Evolutionary conservation across 2,797 vertebrate genomes (phyloP), one percentile per base, ranked within the genome.

Genomic region (Manis javanica): DNA sequence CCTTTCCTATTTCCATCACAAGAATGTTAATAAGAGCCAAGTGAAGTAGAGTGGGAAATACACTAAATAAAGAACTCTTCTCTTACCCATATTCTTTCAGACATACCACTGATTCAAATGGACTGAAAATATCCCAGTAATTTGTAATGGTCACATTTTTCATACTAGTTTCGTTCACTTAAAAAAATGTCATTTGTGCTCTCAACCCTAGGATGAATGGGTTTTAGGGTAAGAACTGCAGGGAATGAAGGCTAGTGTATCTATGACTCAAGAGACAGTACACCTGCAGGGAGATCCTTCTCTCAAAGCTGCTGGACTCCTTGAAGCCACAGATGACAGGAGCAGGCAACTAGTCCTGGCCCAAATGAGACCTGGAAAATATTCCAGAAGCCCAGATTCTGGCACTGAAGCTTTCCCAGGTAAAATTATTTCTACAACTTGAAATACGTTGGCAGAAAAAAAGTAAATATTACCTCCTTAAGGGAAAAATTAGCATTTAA

Each of bases 11-110:
- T 92, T 78, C 59, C 83, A 87, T 19, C 24, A 68, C 71, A 63
- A 74, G 71, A 96, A 90, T 81, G 92, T 49, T 87, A 74, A n/a
- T 59, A 15, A 87, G 1, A 90, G 53, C 21, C 82, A 95, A 74
- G 12, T 64, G 59, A 82, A 89, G 37, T 13, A 39, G 4, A 69
- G 21, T 71, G 31, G 71, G n/a, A 53, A 84, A 90, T 92, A 82
- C 37, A 78, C 42, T 81, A 49, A 68, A 51, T 64, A 53, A 61
- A 90, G 51, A 66, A 39, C 37, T 84, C 49, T 84, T 69, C 66
- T 82, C 51, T 77, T 64, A 69, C 1, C 10, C n/a, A n/a, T 88
- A 84, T 87, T 93, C 64, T 87, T 87, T 71, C 61, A 74, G 49
- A 72, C 13, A 84, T 31, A 85, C 8, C 46, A 88, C 15, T 85